Percentiles rank a stretch among this genome's conserved stretches.
phyloP scores from a whole-genome alignment of 1,140 invertebrate genomes.

The Macrobrachium nipponense region DNA sequence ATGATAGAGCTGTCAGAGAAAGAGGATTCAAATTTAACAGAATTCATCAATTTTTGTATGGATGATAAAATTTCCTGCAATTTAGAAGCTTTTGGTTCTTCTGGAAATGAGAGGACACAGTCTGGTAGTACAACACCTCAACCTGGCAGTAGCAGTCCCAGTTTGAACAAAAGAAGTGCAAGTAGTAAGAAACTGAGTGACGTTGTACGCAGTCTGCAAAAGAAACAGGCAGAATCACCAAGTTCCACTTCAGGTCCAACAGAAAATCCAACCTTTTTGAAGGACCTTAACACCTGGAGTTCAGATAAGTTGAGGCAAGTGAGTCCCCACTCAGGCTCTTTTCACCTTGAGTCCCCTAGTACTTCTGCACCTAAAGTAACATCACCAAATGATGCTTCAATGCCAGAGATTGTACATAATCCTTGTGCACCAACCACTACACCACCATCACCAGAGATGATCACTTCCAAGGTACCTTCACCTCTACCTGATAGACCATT shows the following conservation, averaged over 20 bases:
- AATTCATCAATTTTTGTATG: conserved; percentile 16
- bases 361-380: conserved; percentile 44
- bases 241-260: conserved; percentile 22
- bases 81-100: conserved; percentile 3
- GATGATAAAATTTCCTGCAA: conserved; percentile 34
- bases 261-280: conserved; percentile 62
- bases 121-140: neutral
- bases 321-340: conserved; percentile 52
- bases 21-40: conserved; percentile 4
- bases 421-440: conserved; percentile 36
- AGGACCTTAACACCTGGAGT: conserved; percentile 57
- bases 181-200: conserved; percentile 62
- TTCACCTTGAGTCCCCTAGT: conserved; percentile 47
- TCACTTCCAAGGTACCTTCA: conserved; percentile 43
- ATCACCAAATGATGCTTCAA: conserved; percentile 35
- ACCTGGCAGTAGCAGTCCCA: conserved; percentile 26
- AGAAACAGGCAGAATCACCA: conserved; percentile 62
- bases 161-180: conserved; percentile 26
- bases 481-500: conserved; percentile 13
- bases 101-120: neutral
- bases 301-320: conserved; percentile 63
- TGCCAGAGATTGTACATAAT: conserved; percentile 44
- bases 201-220: conserved; percentile 62
- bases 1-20: neutral
- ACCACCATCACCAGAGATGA: conserved; percentile 18